Evolutionary conservation across 2,113 vertebrate species (phyloP).

Genomic region (Percina caprodes): DNA sequence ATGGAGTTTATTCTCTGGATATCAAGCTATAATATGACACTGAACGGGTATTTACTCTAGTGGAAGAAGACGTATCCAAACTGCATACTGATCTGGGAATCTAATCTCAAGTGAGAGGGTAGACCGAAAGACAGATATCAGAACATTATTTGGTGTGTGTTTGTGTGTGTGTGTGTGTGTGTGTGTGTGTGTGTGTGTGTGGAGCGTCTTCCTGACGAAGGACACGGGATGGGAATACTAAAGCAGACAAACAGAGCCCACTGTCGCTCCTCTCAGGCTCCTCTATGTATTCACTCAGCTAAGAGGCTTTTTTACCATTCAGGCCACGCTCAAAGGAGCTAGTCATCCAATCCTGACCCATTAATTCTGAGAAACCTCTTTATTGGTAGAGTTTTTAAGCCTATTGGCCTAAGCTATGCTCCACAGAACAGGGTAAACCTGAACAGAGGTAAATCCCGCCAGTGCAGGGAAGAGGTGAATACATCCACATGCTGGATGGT

Average conservation of each 20-base stretch:
- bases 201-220: constrained; percentile 78
- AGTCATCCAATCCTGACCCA: constrained; percentile 82
- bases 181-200: constrained; percentile 23
- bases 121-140: constrained; percentile 60
- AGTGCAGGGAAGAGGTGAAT: constrained; percentile 67
- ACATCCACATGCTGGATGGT: constrained; percentile 54
- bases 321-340: constrained; percentile 82
- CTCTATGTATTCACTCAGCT: constrained; percentile 81
- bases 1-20: constrained; percentile 39
- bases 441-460: constrained; percentile 76
- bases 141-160: constrained; percentile 52
- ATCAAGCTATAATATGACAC: constrained; percentile 47
- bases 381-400: constrained; percentile 80
- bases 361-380: constrained; percentile 83
- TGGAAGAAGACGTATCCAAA: constrained; percentile 55
- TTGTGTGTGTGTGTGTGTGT: constrained; percentile 29
- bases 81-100: constrained; percentile 72
- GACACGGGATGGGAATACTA: constrained; percentile 79
- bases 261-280: constrained; percentile 76
- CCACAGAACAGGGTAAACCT: constrained; percentile 75
- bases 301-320: constrained; percentile 82
- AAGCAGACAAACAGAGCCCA: constrained; percentile 80
- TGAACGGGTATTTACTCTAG: constrained; percentile 59
- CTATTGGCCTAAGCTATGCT: constrained; percentile 78
- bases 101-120: constrained; percentile 62